Evolutionary conservation across 2,113 vertebrate genomes (phyloP).

Genomic region (Etheostoma cragini): DNA sequence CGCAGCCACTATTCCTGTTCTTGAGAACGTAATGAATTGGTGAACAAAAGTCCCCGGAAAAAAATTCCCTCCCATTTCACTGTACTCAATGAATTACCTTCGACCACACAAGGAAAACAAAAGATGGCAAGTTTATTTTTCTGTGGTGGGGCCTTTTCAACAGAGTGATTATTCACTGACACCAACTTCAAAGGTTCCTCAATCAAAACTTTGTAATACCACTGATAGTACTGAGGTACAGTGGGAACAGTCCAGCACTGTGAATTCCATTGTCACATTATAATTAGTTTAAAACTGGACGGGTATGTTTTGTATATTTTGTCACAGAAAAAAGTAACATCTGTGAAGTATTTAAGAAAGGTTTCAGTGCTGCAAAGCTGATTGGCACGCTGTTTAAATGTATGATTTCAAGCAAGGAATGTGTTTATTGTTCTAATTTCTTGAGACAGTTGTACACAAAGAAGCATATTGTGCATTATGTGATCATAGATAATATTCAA

Average conservation of each 20-base stretch:
- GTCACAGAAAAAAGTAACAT: conserved; percentile 24
- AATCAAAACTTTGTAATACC: conserved; percentile 64
- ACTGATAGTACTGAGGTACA: conserved; percentile 49
- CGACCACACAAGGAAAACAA: conserved; percentile 81
- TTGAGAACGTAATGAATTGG: conserved; percentile 79
- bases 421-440: conserved; percentile 9
- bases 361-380: conserved; percentile 16
- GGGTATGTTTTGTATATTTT: conserved; percentile 42
- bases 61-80: conserved; percentile 67
- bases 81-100: conserved; percentile 79
- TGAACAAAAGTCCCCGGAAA: conserved; percentile 76
- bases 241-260: conserved; percentile 39
- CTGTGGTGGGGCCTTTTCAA: conserved; percentile 77
- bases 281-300: conserved; percentile 38
- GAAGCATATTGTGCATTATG: conserved; percentile 2
- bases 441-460: background rate
- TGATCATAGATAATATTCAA: background rate
- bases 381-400: conserved; percentile 12
- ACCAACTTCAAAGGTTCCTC: conserved; percentile 74
- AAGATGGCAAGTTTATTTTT: conserved; percentile 80
- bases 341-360: conserved; percentile 29
- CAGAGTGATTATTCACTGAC: conserved; percentile 77
- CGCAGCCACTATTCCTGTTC: conserved; percentile 76
- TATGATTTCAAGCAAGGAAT: conserved; percentile 20
- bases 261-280: conserved; percentile 50